These are phyloP conservation scores for Microtus ochrogaster DNA, from an alignment of 2,113 vertebrate species.

Conservation along the genomic window DNA sequence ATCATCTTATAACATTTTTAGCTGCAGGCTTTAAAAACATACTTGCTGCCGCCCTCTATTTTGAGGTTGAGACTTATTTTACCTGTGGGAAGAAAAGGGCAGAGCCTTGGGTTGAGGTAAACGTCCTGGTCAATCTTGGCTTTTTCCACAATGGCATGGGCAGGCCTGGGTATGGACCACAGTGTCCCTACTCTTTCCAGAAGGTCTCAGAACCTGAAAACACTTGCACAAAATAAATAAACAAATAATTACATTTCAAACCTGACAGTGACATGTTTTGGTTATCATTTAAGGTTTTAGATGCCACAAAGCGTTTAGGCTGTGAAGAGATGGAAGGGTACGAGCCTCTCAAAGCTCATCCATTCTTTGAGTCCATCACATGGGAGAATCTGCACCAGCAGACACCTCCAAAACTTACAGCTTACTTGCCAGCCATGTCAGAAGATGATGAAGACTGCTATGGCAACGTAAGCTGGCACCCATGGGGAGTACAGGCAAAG, in stretches of 20 bases:
- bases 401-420: constrained; percentile 97
- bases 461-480: constrained; percentile 91
- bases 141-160: not conserved
- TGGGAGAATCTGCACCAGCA: constrained; percentile 96
- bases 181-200: not conserved
- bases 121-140: not conserved
- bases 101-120: not conserved
- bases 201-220: not conserved
- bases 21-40: not conserved
- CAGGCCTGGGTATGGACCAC: not conserved
- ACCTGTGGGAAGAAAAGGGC: not conserved
- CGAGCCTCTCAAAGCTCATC: constrained; percentile 93
- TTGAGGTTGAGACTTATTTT: constrained; percentile 11
- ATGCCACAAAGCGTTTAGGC: constrained; percentile 95
- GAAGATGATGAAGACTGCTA: constrained; percentile 99
- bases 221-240: not conserved
- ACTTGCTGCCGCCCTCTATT: not conserved
- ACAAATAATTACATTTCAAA: constrained; percentile 14
- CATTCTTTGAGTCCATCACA: constrained; percentile 95
- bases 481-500: not conserved
- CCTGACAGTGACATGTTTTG: not conserved
- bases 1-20: not conserved
- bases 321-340: constrained; percentile 98
- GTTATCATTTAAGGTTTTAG: constrained; percentile 89
- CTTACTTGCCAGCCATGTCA: constrained; percentile 98